A percentile compares a stretch with the other conserved stretches of the same genome.
These are phyloP conservation scores for Acheta domesticus DNA, from an alignment of 2,888 invertebrate genomes.

Conservation along the genomic window DNA sequence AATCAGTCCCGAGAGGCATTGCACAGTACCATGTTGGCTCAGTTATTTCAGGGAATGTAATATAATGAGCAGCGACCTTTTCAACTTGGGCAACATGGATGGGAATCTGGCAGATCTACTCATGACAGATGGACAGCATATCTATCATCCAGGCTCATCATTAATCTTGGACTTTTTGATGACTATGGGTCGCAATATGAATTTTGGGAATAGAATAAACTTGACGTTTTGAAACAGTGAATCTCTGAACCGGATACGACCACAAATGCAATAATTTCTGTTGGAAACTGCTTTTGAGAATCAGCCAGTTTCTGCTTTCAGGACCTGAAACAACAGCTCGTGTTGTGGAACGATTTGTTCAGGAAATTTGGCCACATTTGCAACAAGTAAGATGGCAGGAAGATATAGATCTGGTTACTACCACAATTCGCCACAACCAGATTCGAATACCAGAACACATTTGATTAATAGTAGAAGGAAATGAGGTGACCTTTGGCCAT, in stretches of 20 bases:
- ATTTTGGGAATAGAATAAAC: too few relatives aligned
- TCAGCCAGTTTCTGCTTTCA: constrained; percentile 45
- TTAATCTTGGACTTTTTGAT: constrained; percentile 49
- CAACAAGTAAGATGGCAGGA: constrained; percentile 44
- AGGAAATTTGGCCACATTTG: constrained; percentile 49
- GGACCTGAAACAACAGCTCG: constrained; percentile 47
- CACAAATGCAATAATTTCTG: constrained; percentile 51
- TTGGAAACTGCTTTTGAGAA: constrained; percentile 49
- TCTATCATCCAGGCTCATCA: constrained; percentile 48
- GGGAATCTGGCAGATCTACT: constrained; percentile 48
- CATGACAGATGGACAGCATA: constrained; percentile 46
- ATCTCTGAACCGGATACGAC: constrained; percentile 50
- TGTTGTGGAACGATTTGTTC: constrained; percentile 49
- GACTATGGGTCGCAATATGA: too few relatives aligned
- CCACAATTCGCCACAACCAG: constrained; percentile 45
- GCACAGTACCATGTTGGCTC: neutral
- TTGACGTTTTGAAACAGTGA: too few relatives aligned
- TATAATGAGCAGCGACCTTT: neutral
- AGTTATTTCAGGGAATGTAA: constrained; percentile 24
- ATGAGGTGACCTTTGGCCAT: constrained; percentile 44
- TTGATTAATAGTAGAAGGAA: constrained; percentile 43
- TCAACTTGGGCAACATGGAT: constrained; percentile 19
- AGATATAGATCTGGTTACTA: constrained; percentile 47
- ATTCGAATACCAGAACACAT: constrained; percentile 44
- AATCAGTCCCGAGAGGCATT: neutral